Conservation (phyloP, 2,797 vertebrate species). For the Pristis pectinata region DNA sequence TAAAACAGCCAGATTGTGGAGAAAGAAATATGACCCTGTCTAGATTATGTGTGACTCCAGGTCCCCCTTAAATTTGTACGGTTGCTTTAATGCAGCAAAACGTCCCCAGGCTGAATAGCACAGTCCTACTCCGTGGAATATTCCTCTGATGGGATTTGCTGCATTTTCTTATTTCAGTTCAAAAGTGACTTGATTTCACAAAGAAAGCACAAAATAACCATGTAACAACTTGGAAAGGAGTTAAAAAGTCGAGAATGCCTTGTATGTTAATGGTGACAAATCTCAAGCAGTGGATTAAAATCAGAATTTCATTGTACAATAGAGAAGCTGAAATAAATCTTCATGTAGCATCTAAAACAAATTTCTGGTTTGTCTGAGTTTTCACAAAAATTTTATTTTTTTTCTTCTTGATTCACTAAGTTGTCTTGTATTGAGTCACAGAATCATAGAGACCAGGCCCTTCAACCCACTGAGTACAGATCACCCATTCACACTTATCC, state of each 20-base stretch:
- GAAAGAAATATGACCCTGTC: no score
- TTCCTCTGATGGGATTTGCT: background rate
- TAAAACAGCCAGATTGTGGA: no score
- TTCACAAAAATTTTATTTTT: background rate
- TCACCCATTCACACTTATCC: no score
- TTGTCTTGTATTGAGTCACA: background rate
- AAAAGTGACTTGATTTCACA: background rate
- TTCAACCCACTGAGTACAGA: no score
- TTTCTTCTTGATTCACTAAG: background rate
- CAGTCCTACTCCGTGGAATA: background rate
- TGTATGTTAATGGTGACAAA: background rate
- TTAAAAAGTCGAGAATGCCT: background rate
- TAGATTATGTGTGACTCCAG: no score
- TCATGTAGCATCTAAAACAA: background rate
- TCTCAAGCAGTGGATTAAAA: background rate
- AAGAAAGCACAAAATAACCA: background rate
- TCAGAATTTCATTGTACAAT: background rate
- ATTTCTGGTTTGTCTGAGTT: background rate
- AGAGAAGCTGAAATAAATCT: background rate
- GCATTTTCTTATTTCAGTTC: background rate
- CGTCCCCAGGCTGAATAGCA: background rate
- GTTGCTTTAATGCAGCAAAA: background rate
- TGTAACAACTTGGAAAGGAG: background rate
- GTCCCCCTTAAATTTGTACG: background rate
- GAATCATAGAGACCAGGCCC: background rate